A percentile compares a stretch with the other conserved stretches of the same genome.
Conservation (phyloP, 2,113 vertebrate species). For the Ptyas mucosa region DNA sequence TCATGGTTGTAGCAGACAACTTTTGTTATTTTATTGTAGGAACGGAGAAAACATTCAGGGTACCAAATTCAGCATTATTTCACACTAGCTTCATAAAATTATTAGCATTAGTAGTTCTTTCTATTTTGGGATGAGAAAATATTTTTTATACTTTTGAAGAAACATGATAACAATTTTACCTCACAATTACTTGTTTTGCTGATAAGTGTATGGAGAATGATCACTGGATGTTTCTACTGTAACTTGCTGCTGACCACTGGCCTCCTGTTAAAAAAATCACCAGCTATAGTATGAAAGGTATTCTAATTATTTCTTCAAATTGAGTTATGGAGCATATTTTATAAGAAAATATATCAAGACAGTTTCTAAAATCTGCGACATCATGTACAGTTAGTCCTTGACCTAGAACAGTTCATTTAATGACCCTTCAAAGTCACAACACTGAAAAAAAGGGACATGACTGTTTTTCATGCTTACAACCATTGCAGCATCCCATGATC, state of each 20-base stretch:
- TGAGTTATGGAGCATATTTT: neutral
- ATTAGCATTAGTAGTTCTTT: neutral
- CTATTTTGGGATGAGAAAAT: neutral
- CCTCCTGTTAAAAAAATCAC: conserved; percentile 78
- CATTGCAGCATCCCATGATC: neutral
- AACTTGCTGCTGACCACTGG: conserved; percentile 86
- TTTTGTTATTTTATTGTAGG: neutral
- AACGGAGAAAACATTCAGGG: neutral
- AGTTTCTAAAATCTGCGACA: neutral
- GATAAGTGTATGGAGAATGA: conserved; percentile 94
- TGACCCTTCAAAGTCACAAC: neutral
- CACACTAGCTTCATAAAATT: conserved; percentile 24
- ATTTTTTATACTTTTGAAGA: conserved; percentile 21
- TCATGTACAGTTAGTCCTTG: neutral
- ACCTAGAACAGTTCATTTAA: no score
- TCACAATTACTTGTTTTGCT: conserved; percentile 93
- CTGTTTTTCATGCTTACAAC: neutral
- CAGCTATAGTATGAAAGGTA: conserved; percentile 30
- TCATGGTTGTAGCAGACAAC: neutral
- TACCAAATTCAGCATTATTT: neutral
- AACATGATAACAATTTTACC: conserved; percentile 65
- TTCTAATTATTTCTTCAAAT: conserved; percentile 25
- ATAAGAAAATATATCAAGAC: neutral
- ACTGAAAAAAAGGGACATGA: neutral
- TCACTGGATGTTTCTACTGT: conserved; percentile 88